phyloP scores from a whole-genome alignment of 2,113 vertebrate species.

The Tympanuchus pallidicinctus region DNA sequence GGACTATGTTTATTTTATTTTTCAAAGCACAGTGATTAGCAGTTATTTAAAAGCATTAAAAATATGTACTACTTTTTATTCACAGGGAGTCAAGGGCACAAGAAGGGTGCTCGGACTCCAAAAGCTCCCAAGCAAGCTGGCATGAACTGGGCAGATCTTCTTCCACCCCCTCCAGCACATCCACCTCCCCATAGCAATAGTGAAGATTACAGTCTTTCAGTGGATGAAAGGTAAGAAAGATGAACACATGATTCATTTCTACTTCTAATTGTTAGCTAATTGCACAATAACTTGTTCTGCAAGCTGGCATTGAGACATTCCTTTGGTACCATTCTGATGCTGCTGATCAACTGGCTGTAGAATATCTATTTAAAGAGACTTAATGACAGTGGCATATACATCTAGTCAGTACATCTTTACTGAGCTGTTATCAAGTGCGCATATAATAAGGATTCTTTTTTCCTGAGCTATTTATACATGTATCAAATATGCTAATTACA shows the following conservation, averaged over 20 bases:
- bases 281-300: neutral
- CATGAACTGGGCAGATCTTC: slow-evolving; percentile 97
- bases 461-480: neutral
- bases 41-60: neutral
- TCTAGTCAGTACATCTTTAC: neutral
- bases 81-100: slow-evolving; percentile 96
- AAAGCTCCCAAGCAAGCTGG: slow-evolving; percentile 93
- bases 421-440: neutral
- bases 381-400: neutral
- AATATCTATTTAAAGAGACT: neutral
- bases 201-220: slow-evolving; percentile 89
- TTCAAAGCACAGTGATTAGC: neutral
- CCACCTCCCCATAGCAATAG: slow-evolving; percentile 89
- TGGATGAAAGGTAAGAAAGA: slow-evolving; percentile 88
- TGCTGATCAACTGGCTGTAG: neutral
- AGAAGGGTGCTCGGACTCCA: slow-evolving; percentile 90
- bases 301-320: neutral
- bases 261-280: neutral
- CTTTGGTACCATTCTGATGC: neutral
- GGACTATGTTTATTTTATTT: neutral
- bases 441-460: neutral
- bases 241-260: neutral
- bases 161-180: slow-evolving; percentile 94
- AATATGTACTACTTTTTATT: slow-evolving; percentile 1
- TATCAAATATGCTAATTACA: neutral